phyloP scores from a whole-genome alignment of 2,113 vertebrate species.

The Xiphophorus maculatus region DNA sequence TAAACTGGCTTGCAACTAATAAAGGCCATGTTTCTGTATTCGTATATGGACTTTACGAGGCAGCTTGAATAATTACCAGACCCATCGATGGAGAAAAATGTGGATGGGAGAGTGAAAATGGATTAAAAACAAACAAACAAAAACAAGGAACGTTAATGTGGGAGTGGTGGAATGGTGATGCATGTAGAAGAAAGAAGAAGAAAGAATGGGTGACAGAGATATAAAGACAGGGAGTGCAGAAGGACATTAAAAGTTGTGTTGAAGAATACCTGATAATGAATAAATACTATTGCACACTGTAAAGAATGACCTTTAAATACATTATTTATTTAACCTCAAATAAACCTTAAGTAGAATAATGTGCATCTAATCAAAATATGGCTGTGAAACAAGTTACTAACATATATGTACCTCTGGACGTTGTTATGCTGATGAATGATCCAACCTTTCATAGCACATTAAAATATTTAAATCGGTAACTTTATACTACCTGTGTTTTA shows the following conservation, averaged over 20 bases:
- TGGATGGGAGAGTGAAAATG: neutral
- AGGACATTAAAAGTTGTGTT: neutral
- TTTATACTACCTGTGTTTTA: neutral
- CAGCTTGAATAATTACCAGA: constrained; percentile 62
- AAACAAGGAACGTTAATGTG: constrained; percentile 10
- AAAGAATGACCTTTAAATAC: too few species aligned
- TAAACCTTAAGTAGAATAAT: neutral
- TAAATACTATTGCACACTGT: too few species aligned
- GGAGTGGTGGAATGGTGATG: neutral
- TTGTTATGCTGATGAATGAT: constrained; percentile 8
- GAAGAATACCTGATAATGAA: too few species aligned
- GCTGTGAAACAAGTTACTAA: neutral
- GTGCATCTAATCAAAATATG: neutral
- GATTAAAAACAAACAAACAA: neutral
- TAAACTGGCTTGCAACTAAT: constrained; percentile 65
- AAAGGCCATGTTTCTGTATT: constrained; percentile 62
- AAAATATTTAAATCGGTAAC: constrained; percentile 35
- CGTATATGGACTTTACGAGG: constrained; percentile 54
- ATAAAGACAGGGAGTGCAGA: neutral
- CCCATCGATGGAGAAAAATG: constrained; percentile 6
- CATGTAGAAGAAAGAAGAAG: neutral
- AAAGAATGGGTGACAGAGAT: constrained; percentile 1
- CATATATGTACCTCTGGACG: neutral
- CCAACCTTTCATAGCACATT: constrained; percentile 14
- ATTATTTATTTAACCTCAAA: too few species aligned